Evolutionary conservation across 92 coral and sea anemone genomes (phyloP).

Genomic region (Muricea muricata): DNA sequence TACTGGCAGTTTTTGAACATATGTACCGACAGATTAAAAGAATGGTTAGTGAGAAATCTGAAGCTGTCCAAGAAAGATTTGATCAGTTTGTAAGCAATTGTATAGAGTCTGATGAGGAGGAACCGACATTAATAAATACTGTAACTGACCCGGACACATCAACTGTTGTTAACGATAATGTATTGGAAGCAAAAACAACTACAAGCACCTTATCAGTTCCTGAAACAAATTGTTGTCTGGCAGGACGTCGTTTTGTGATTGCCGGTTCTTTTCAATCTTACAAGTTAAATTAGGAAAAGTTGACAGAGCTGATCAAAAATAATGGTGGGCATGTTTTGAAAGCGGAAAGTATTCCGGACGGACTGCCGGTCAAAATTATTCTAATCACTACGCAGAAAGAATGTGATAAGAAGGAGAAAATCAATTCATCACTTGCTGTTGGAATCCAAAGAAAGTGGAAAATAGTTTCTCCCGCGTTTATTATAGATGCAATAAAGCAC

Average conservation of each 20-base stretch:
- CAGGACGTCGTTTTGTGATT: conserved; percentile 25
- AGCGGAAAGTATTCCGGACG: conserved; percentile 26
- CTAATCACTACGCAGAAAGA: conserved; percentile 25
- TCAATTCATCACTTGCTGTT: conserved; percentile 10
- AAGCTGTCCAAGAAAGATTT: conserved; percentile 11
- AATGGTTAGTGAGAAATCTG: conserved; percentile 28
- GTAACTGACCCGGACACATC: background rate
- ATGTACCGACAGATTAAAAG: conserved; percentile 55
- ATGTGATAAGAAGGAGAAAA: conserved; percentile 23
- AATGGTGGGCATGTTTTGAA: conserved; percentile 40
- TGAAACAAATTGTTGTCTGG: conserved; percentile 6
- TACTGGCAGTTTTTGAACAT: conserved; percentile 53
- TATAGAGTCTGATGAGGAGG: background rate
- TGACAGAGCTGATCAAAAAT: conserved; percentile 13
- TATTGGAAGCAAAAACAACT: background rate
- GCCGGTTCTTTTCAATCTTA: conserved; percentile 36
- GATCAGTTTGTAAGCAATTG: conserved; percentile 32
- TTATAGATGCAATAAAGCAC: background rate
- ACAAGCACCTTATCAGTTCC: background rate
- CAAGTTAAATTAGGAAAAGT: conserved; percentile 25
- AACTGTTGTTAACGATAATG: background rate
- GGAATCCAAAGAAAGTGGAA: conserved; percentile 14
- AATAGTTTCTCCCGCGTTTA: conserved; percentile 10
- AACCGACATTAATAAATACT: background rate
- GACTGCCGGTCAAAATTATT: conserved; percentile 31